Evolutionary conservation across 1,140 invertebrate genomes (phyloP).

Genomic region (Calephelis nemesis): DNA sequence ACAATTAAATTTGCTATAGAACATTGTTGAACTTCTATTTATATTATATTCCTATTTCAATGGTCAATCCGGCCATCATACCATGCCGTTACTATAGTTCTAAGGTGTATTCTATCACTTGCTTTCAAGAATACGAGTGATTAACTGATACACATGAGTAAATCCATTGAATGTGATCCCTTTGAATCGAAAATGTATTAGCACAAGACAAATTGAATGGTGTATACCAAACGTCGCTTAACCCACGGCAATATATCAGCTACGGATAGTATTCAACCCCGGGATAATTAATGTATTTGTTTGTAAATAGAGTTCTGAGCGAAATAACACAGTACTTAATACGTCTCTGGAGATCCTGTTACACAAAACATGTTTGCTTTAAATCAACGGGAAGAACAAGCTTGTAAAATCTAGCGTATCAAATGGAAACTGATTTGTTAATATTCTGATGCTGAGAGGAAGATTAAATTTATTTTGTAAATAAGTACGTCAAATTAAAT

Average conservation of each 20-base stretch:
- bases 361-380: slow-evolving; percentile 12
- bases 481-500: too few relatives aligned
- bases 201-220: slow-evolving; percentile 12
- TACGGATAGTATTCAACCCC: slow-evolving; percentile 8
- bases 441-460: too few relatives aligned
- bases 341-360: slow-evolving; percentile 6
- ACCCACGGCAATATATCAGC: slow-evolving; percentile 6
- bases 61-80: too few relatives aligned
- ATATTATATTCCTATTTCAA: too few relatives aligned
- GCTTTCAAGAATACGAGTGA: too few relatives aligned
- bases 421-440: too few relatives aligned
- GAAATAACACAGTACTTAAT: slow-evolving; percentile 14
- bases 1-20: too few relatives aligned
- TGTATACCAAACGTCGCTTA: slow-evolving; percentile 9
- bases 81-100: too few relatives aligned
- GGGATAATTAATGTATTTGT: slow-evolving; percentile 17
- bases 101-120: too few relatives aligned
- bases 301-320: slow-evolving; percentile 17
- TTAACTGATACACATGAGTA: too few relatives aligned
- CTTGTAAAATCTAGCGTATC: not conserved
- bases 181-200: slow-evolving; percentile 11
- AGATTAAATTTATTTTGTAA: too few relatives aligned
- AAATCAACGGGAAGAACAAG: slow-evolving; percentile 7
- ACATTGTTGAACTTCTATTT: too few relatives aligned
- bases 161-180: not conserved